A percentile compares a stretch with the other conserved stretches of the same genome.
Evolutionary conservation across 2,888 invertebrate species (phyloP).

Genomic region (Papilio gigon): DNA sequence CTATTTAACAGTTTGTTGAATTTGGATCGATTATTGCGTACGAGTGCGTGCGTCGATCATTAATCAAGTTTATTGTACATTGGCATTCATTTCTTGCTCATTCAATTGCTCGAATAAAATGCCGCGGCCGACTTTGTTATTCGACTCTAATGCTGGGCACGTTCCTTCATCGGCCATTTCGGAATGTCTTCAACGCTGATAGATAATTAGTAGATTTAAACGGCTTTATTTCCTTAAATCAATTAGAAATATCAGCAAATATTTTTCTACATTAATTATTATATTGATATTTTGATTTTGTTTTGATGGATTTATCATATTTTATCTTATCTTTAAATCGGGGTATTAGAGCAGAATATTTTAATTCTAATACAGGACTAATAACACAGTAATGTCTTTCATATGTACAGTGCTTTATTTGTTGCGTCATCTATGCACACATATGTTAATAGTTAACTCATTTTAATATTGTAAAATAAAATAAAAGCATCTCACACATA

Average conservation of each 20-base stretch:
- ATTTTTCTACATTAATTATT: background rate
- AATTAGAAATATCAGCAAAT: background rate
- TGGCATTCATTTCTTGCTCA: conserved; percentile 40
- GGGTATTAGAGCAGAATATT: conserved; percentile 2
- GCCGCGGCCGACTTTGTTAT: conserved; percentile 30
- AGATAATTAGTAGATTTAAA: conserved; percentile 1
- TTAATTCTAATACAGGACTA: background rate
- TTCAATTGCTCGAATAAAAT: conserved; percentile 39
- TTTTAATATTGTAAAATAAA: background rate
- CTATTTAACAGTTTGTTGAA: conserved; percentile 30
- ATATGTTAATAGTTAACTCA: conserved; percentile 16
- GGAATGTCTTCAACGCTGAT: conserved; percentile 6
- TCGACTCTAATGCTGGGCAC: conserved; percentile 25
- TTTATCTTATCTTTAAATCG: conserved; percentile 10
- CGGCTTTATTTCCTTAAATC: background rate
- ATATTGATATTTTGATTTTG: background rate
- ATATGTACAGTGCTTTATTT: conserved; percentile 16
- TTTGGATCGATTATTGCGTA: conserved; percentile 24
- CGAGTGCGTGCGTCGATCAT: conserved; percentile 23
- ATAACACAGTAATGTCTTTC: background rate
- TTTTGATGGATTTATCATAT: background rate
- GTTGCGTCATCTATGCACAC: conserved; percentile 18
- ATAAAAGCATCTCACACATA: background rate
- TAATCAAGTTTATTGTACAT: conserved; percentile 41
- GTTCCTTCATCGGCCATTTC: conserved; percentile 21